A percentile compares a stretch with the other conserved stretches of the same genome.
Evolutionary conservation across 2,113 vertebrate species (phyloP).

Genomic region (Siniperca knerii): DNA sequence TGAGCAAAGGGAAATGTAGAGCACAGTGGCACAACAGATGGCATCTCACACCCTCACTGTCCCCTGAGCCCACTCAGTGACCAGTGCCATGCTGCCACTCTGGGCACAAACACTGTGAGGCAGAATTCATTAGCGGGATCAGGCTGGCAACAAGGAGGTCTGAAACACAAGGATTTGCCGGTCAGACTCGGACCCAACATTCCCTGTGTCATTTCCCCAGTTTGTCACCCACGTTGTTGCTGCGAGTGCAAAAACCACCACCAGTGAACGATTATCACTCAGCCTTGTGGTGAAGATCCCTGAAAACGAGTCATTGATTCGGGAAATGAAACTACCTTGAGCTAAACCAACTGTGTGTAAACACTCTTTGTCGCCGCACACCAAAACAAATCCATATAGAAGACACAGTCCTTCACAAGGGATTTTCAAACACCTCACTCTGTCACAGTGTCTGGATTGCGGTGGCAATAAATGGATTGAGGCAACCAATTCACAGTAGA

Average conservation of each 20-base stretch:
- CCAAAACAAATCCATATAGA: conserved; percentile 64
- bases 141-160: conserved; percentile 51
- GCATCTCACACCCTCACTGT: conserved; percentile 43
- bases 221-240: conserved; percentile 14
- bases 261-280: conserved; percentile 39
- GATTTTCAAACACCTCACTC: conserved; percentile 46
- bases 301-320: conserved; percentile 65
- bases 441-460: conserved; percentile 35
- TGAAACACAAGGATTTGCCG: background rate
- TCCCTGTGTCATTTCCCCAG: conserved; percentile 42
- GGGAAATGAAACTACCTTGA: conserved; percentile 72
- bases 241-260: background rate
- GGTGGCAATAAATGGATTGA: conserved; percentile 67
- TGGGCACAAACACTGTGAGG: conserved; percentile 55
- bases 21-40: conserved; percentile 63
- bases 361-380: conserved; percentile 45
- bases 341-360: conserved; percentile 54
- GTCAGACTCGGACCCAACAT: background rate
- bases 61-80: conserved; percentile 64
- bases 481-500: conserved; percentile 54
- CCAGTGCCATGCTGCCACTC: conserved; percentile 65
- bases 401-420: conserved; percentile 29
- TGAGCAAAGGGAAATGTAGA: conserved; percentile 31
- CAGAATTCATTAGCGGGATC: conserved; percentile 73
- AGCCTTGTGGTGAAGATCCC: conserved; percentile 42